A percentile compares a stretch with the other conserved stretches of the same genome.
Evolutionary conservation across 2,888 invertebrate species (phyloP).

Genomic region (Micropterix aruncella): DNA sequence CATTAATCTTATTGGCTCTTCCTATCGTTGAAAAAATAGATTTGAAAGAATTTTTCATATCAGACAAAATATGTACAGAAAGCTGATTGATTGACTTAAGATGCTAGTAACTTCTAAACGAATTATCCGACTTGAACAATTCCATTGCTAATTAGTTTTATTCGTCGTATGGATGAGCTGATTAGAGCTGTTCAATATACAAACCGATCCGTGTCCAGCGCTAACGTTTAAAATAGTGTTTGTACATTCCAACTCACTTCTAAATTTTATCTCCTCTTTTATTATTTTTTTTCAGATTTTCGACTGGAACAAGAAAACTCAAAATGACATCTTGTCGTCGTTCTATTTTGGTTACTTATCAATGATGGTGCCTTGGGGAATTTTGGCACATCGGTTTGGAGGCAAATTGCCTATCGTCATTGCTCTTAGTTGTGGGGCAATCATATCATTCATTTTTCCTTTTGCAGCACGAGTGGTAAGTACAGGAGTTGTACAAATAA

Average conservation of each 20-base stretch:
- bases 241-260: neutral
- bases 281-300: neutral
- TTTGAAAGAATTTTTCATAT: too few species aligned
- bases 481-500: neutral
- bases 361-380: neutral
- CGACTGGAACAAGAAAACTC: neutral
- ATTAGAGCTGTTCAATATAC: too few species aligned
- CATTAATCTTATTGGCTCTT: too few species aligned
- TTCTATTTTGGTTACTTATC: neutral
- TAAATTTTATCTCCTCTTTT: neutral
- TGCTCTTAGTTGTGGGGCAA: neutral
- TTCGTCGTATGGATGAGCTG: too few species aligned
- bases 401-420: neutral
- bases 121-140: neutral
- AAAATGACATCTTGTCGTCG: neutral
- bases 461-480: neutral
- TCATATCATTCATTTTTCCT: neutral
- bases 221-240: too few species aligned
- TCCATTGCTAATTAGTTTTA: too few species aligned
- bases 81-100: too few species aligned
- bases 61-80: too few species aligned
- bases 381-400: neutral
- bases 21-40: too few species aligned
- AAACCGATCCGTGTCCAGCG: too few species aligned
- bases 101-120: neutral